Evolutionary conservation across 2,113 vertebrate genomes (phyloP), one percentile per base, ranked within the genome.

Genomic region (Melanerpes aurifrons): DNA sequence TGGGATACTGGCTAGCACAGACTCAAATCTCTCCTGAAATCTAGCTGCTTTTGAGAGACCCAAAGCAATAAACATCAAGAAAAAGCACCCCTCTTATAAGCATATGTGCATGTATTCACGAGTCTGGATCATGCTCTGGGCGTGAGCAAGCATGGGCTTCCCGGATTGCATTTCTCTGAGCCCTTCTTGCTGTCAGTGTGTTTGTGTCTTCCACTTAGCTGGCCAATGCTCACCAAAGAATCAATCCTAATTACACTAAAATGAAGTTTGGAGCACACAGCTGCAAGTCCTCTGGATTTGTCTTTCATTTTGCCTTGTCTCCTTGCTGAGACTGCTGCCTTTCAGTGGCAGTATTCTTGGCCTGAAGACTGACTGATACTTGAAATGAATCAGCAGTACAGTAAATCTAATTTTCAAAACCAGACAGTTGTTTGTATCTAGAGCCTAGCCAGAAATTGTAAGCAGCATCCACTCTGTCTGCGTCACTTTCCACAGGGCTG

Each of bases 1-100:
- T 85, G 68, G 68, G 57, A 91, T 59, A 68, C 43, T 71, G 88
- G 43, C 61, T 87, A 92, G 59, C 20, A 74, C 6, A 10, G 31
- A 80, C 91, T 87, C 61, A 92, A 92, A 87, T 83, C 16, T 87
- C 43, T 68, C 31, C 56, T 87, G 92, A 91, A 89, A 87, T 82
- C 43, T 63, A 53, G 15, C 32, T 85, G 19, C 68, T 80, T 89
- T 77, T 77, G 81, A 87, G 68, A 91, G 26, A 83, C 29, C 22
- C 64, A 82, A 82, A 96, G 64, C 71, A 91, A 82, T 57, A 86
- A 89, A 71, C 78, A 87, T 74, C 69, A 83, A 56, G 61, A 82
- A 80, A 53, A 87, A 91, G 31, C 31, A 47, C 61, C 14, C 32
- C 61, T 85, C 25, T 53, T 66, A 63, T 48, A 61, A 79, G 29